A percentile compares a stretch with the other conserved stretches of the same genome.
phyloP scores from a whole-genome alignment of 2,888 invertebrate genomes.

The Tetanocera ferruginea region DNA sequence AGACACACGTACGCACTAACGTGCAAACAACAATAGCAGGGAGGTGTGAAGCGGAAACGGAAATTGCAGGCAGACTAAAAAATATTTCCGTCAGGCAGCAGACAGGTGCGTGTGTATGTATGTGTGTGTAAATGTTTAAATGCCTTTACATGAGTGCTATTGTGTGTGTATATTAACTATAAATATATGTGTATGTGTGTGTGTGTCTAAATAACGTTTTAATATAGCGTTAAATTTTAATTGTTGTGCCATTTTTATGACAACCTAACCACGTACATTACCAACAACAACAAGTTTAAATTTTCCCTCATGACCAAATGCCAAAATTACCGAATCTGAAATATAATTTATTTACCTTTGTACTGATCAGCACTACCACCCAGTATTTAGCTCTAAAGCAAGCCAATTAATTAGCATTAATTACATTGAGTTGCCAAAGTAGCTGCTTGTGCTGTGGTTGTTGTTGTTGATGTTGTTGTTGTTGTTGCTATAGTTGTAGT shows the following conservation, averaged over 20 bases:
- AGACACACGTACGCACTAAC: background rate
- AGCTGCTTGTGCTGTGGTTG: too few relatives aligned
- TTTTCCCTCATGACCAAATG: too few relatives aligned
- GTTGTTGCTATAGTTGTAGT: too few relatives aligned
- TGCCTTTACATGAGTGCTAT: background rate
- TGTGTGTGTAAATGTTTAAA: background rate
- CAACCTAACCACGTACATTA: too few relatives aligned
- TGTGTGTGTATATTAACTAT: background rate
- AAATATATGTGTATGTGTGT: constrained; percentile 20
- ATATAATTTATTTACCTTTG: too few relatives aligned
- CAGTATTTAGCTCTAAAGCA: too few relatives aligned
- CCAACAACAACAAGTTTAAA: too few relatives aligned
- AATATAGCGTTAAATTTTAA: constrained; percentile 6
- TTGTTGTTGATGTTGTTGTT: too few relatives aligned
- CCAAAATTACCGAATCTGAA: too few relatives aligned
- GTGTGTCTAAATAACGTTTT: constrained; percentile 14
- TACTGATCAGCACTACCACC: too few relatives aligned
- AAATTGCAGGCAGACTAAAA: constrained; percentile 14
- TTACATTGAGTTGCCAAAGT: too few relatives aligned
- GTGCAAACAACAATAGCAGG: background rate
- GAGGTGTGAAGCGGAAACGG: constrained; percentile 31
- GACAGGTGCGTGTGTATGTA: background rate
- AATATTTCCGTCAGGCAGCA: background rate
- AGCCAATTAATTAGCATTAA: too few relatives aligned
- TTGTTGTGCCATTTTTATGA: background rate